Evolutionary conservation across 2,888 invertebrate genomes (phyloP).

Genomic region (Chaetogeoica ovagalla): DNA sequence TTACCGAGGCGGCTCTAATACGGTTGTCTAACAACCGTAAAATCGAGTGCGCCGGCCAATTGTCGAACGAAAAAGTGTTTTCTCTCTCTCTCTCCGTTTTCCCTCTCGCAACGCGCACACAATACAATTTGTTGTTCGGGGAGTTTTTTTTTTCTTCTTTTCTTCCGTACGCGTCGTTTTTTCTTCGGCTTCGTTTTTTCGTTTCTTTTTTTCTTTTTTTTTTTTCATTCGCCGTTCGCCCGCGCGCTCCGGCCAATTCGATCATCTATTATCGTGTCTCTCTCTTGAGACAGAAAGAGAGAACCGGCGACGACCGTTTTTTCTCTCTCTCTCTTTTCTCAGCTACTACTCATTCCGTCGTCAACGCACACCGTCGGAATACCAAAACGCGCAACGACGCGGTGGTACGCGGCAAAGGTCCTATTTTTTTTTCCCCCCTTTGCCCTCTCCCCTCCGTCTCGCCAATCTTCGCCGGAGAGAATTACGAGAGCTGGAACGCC

Average conservation of each 20-base stretch:
- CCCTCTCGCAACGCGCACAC: not conserved
- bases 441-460: no score
- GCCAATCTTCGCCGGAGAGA: no score
- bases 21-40: slow-evolving; percentile 51
- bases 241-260: not conserved
- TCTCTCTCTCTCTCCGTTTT: not conserved
- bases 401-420: no score
- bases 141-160: not conserved
- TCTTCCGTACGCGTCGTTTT: not conserved
- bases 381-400: slow-evolving; percentile 6
- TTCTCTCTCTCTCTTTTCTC: not conserved
- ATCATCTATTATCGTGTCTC: slow-evolving; percentile 10
- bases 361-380: slow-evolving; percentile 22
- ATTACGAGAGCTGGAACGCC: no score
- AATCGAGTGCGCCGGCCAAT: slow-evolving; percentile 48
- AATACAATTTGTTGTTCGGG: slow-evolving; percentile 6
- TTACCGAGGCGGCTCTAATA: slow-evolving; percentile 20
- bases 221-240: not conserved
- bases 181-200: not conserved
- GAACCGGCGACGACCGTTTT: slow-evolving; percentile 6
- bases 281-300: no score
- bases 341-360: no score
- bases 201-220: no score
- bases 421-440: no score
- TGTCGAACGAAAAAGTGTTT: slow-evolving; percentile 35